Percentiles rank a stretch among this genome's conserved stretches.
Evolutionary conservation across 2,888 invertebrate species (phyloP).

Genomic region (Syrista parreyssii): DNA sequence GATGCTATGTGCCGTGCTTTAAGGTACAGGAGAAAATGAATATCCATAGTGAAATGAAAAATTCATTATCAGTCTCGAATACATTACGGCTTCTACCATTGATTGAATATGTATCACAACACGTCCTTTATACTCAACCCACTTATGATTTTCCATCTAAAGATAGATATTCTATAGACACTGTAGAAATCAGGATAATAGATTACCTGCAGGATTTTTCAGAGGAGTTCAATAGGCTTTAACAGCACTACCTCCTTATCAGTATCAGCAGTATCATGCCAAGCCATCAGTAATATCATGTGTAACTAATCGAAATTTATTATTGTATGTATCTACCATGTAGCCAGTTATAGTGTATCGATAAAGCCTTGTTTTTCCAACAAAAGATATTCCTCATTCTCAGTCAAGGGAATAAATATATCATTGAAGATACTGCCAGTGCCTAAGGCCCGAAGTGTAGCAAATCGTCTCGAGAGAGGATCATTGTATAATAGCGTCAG

Average conservation of each 20-base stretch:
- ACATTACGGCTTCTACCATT: neutral
- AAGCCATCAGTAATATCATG: neutral
- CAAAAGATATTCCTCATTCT: neutral
- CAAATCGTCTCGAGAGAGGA: neutral
- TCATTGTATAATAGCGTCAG: slow-evolving; percentile 36
- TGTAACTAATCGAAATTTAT: neutral
- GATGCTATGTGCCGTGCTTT: neutral
- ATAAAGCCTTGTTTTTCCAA: neutral
- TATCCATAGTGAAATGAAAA: neutral
- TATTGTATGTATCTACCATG: neutral
- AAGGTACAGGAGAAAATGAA: neutral
- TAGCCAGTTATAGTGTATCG: neutral
- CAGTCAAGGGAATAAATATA: neutral
- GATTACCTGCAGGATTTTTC: neutral
- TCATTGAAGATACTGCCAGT: neutral
- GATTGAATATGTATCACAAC: neutral
- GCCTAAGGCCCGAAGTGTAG: neutral
- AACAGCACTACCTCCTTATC: neutral
- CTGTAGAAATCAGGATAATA: neutral
- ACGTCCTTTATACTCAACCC: neutral
- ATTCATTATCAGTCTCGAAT: neutral
- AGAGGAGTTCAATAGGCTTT: neutral
- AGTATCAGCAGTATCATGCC: neutral
- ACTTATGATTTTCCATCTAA: neutral
- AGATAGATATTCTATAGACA: neutral